Percentiles rank a stretch among this genome's conserved stretches.
Evolutionary conservation across 2,113 vertebrate genomes (phyloP).

Genomic region (Paratilapia polleni): DNA sequence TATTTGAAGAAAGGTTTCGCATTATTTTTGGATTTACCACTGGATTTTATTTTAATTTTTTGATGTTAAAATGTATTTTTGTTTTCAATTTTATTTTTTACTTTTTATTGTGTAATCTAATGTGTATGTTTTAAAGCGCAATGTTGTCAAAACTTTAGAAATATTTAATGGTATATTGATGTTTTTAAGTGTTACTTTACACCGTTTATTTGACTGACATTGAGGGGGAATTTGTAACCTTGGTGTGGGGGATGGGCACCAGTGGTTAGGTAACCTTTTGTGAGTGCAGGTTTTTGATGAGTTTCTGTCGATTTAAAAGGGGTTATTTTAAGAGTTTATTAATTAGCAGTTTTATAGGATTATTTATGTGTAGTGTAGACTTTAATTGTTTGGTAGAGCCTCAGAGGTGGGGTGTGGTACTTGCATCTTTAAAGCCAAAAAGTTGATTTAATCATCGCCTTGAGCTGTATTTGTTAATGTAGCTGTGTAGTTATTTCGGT

Average conservation of each 20-base stretch:
- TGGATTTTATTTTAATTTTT: conserved; percentile 25
- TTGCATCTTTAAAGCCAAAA: background rate
- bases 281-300: background rate
- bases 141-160: background rate
- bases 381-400: background rate
- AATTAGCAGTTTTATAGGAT: background rate
- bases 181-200: background rate
- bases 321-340: background rate
- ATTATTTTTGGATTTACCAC: conserved; percentile 66
- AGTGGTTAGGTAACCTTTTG: conserved; percentile 66
- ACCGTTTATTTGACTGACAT: conserved; percentile 68
- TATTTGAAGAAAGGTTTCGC: conserved; percentile 71
- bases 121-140: background rate
- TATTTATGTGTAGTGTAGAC: background rate
- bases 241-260: conserved; percentile 81
- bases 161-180: background rate
- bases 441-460: no score
- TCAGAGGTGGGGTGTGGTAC: background rate
- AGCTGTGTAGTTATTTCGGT: background rate
- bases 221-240: conserved; percentile 75
- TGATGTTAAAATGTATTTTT: conserved; percentile 16
- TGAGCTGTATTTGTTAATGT: accelerated
- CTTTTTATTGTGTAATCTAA: background rate
- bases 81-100: background rate
- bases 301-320: background rate